Evolutionary conservation across 2,797 vertebrate genomes (phyloP), one percentile per base, ranked within the genome.

Genomic region (Manis crassicaudata): DNA sequence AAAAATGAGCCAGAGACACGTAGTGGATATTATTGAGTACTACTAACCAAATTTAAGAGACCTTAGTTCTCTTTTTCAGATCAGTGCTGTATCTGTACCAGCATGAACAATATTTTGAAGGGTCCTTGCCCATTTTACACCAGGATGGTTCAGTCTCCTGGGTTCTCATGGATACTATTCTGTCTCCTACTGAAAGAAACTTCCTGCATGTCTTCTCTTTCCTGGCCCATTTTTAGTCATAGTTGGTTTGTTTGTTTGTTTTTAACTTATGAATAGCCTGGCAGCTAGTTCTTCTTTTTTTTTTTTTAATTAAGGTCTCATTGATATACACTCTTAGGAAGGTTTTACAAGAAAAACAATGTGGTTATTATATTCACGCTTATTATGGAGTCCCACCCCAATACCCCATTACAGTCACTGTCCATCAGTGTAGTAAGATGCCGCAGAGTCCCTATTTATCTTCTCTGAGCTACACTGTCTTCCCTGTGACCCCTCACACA

Each of bases 171-270:
- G 56, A 54, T 52, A 95, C 63, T 85, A 50, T 21, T 62, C 29
- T n/a, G 87, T 20, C 68, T 97, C 84, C 50, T 29, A 7, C 76
- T 23, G 77, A 81, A 86, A 83, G 87, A 76, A 50, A 58, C 82
- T 80, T 96, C 67, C 70, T 95, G 6, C 35, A 6, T 29, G 60
- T 16, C 68, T 90, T 68, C 10, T 68, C 37, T 13, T 5, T 90
- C 7, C 52, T 85, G 52, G 65, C 29, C 40, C n/a, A 29, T 58
- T 82, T 37, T 46, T 63, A 56, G 25, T 68, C 21, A 23, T 4
- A 32, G 54, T 1, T 32, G 46, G 7, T 54, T 79, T 77, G 9
- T 76, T 52, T 25, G n/a, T 25, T 18, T 77, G 76, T 6, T 37
- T 84, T 93, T 13, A 40, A 65, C 3, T 89, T 89, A 73, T 70